phyloP scores from a whole-genome alignment of 1,140 invertebrate genomes.

The Teleogryllus occipitalis region DNA sequence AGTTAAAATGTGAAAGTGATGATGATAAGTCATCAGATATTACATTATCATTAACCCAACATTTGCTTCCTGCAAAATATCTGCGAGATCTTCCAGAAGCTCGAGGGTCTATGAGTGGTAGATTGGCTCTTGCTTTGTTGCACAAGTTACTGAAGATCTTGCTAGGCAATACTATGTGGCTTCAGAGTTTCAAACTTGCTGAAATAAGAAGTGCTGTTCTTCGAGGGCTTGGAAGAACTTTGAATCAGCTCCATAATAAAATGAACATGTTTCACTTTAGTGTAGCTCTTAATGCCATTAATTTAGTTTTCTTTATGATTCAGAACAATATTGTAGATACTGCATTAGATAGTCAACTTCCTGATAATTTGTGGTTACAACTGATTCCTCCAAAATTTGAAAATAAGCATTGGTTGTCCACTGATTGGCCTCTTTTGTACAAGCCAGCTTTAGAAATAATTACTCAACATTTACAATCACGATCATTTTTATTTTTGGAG shows the following conservation, averaged over 20 bases:
- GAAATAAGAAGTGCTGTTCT: not conserved
- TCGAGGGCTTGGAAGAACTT: not conserved
- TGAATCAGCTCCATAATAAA: not conserved
- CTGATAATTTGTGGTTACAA: not conserved
- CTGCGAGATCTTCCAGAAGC: not conserved
- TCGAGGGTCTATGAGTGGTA: not conserved
- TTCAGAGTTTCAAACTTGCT: not conserved
- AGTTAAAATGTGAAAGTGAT: not conserved
- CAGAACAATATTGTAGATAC: not conserved
- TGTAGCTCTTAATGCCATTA: not conserved
- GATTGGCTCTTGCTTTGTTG: not conserved
- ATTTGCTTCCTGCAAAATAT: not conserved
- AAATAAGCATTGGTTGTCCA: not conserved
- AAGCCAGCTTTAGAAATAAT: conserved; percentile 11
- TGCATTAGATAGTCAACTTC: not conserved
- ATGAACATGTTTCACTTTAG: not conserved
- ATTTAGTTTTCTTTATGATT: not conserved
- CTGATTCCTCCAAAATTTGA: not conserved
- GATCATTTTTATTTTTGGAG: conserved; percentile 10
- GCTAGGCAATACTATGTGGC: not conserved
- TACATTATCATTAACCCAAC: not conserved
- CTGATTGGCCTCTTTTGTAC: conserved; percentile 10
- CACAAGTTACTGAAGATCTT: not conserved
- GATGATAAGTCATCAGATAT: not conserved
- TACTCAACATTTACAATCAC: not conserved